Conservation (phyloP, 1,140 invertebrate genomes). For the Ctenoplectra terminalis region DNA sequence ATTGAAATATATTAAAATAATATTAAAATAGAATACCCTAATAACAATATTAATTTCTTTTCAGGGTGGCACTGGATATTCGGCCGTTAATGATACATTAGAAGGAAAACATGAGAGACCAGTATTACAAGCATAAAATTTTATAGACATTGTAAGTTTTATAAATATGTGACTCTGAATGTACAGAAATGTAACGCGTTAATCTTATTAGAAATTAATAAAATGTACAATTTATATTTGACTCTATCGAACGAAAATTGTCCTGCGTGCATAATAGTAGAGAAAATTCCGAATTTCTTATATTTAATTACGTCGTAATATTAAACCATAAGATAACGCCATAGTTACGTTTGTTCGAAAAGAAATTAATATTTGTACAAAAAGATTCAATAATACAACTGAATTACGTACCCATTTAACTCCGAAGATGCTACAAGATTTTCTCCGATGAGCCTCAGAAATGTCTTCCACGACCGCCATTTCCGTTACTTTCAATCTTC, state of each 20-base stretch:
- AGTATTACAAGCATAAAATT: constrained; percentile 88
- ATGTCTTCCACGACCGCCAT: too few relatives aligned
- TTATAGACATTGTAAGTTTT: neutral
- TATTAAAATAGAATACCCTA: constrained; percentile 8
- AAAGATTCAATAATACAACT: too few relatives aligned
- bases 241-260: neutral
- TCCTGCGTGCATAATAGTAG: neutral
- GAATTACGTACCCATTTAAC: too few relatives aligned
- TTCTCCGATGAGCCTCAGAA: too few relatives aligned
- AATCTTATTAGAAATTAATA: neutral
- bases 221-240: neutral
- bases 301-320: too few relatives aligned
- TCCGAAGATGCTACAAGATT: too few relatives aligned
- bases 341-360: too few relatives aligned
- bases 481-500: too few relatives aligned
- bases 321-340: too few relatives aligned
- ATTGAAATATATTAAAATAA: neutral
- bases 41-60: constrained; percentile 70
- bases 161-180: constrained; percentile 4
- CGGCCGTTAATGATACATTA: constrained; percentile 92
- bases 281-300: too few relatives aligned
- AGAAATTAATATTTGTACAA: too few relatives aligned
- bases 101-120: constrained; percentile 93
- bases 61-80: constrained; percentile 97
- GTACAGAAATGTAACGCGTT: neutral